Percentiles rank a stretch among this genome's conserved stretches.
Conservation (phyloP, 2,113 vertebrate genomes). For the Notothenia rossii region DNA sequence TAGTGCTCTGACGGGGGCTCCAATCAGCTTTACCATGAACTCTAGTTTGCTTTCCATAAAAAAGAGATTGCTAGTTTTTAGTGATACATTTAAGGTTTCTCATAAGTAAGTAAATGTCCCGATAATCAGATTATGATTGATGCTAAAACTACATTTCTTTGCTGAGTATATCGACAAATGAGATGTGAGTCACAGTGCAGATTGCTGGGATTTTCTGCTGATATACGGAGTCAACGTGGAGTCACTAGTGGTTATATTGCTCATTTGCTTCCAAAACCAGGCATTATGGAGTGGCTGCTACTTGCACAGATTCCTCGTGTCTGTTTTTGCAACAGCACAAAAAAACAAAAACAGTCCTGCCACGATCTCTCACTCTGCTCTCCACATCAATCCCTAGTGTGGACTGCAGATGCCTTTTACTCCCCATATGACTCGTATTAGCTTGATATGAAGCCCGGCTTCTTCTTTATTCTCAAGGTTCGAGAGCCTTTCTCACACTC, state of each 20-base stretch:
- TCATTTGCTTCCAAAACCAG: slow-evolving; percentile 59
- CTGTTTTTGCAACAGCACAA: slow-evolving; percentile 72
- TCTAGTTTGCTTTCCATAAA: slow-evolving; percentile 16
- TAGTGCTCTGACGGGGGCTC: slow-evolving; percentile 87
- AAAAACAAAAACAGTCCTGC: slow-evolving; percentile 61
- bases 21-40: slow-evolving; percentile 76
- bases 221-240: slow-evolving; percentile 35
- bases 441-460: slow-evolving; percentile 63
- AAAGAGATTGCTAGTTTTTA: background rate
- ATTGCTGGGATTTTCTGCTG: slow-evolving; percentile 25
- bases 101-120: background rate
- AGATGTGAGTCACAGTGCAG: slow-evolving; percentile 13
- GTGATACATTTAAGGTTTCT: background rate
- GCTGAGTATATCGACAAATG: background rate
- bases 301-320: slow-evolving; percentile 47
- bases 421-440: slow-evolving; percentile 76
- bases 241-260: slow-evolving; percentile 54
- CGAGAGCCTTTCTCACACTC: slow-evolving; percentile 50
- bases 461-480: slow-evolving; percentile 61
- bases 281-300: slow-evolving; percentile 63
- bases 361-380: slow-evolving; percentile 61
- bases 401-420: slow-evolving; percentile 54
- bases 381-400: slow-evolving; percentile 67
- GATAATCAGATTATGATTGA: background rate
- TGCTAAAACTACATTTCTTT: background rate